phyloP scores from a whole-genome alignment of 2,888 invertebrate species.

The Spodoptera exigua region DNA sequence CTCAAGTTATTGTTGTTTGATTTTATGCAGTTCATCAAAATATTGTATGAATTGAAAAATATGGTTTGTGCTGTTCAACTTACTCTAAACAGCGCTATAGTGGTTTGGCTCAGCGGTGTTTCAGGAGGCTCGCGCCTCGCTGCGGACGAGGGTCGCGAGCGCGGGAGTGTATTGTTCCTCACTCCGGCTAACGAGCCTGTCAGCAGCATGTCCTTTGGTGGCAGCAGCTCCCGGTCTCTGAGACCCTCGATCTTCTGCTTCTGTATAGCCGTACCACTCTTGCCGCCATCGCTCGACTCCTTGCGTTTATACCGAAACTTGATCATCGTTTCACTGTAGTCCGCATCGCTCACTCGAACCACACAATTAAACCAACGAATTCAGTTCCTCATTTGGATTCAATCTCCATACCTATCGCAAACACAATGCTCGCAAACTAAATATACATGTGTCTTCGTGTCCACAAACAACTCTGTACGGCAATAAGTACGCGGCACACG shows the following conservation, averaged over 20 bases:
- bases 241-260: slow-evolving; percentile 86
- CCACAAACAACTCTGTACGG: slow-evolving; percentile 76
- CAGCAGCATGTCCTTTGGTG: slow-evolving; percentile 83
- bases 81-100: slow-evolving; percentile 83
- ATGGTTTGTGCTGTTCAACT: slow-evolving; percentile 62
- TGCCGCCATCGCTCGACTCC: slow-evolving; percentile 81
- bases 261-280: slow-evolving; percentile 79
- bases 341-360: slow-evolving; percentile 74
- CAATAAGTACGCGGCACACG: slow-evolving; percentile 85
- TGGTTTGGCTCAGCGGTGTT: slow-evolving; percentile 76
- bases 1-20: not conserved
- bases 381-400: slow-evolving; percentile 70
- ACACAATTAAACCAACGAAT: slow-evolving; percentile 62
- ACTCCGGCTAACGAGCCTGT: slow-evolving; percentile 81
- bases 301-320: slow-evolving; percentile 92
- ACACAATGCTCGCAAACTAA: slow-evolving; percentile 81
- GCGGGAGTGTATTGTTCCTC: slow-evolving; percentile 83
- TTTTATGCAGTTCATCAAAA: not conserved
- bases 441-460: slow-evolving; percentile 75
- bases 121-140: slow-evolving; percentile 71
- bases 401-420: slow-evolving; percentile 70
- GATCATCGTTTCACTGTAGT: slow-evolving; percentile 87
- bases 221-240: slow-evolving; percentile 81
- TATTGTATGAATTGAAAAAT: not conserved
- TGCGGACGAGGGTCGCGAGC: slow-evolving; percentile 76